Conservation (phyloP, 1,140 invertebrate genomes). For the Mylabris phalerata region DNA sequence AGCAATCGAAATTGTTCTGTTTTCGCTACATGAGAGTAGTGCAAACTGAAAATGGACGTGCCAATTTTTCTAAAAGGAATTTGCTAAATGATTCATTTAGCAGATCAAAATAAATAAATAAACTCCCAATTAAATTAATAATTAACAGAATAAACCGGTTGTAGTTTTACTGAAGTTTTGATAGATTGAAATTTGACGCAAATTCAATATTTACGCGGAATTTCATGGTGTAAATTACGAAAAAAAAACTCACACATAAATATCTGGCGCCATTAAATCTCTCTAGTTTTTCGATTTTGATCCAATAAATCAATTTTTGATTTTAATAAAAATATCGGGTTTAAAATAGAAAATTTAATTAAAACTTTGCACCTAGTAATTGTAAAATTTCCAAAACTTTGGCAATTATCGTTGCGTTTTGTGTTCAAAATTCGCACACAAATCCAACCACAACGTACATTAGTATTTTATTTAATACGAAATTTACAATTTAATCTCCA, state of each 20-base stretch:
- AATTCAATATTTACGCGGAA: too few species aligned
- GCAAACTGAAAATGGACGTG: background rate
- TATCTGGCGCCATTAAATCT: too few species aligned
- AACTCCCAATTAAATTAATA: too few species aligned
- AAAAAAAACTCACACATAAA: too few species aligned
- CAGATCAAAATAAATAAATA: too few species aligned
- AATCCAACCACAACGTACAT: too few species aligned
- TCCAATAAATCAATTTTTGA: background rate
- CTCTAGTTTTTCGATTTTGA: too few species aligned
- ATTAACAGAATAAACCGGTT: too few species aligned
- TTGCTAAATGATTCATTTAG: background rate
- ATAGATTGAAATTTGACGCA: background rate
- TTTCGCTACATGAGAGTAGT: background rate
- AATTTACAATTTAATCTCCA: background rate
- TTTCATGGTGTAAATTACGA: too few species aligned
- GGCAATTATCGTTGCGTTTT: too few species aligned
- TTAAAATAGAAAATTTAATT: background rate
- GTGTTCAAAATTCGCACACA: too few species aligned
- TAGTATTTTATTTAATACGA: background rate
- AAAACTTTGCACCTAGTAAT: background rate
- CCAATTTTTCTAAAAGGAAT: conserved; percentile 3
- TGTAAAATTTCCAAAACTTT: background rate
- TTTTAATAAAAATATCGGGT: background rate
- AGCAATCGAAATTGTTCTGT: background rate
- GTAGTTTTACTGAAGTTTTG: background rate